A percentile compares a stretch with the other conserved stretches of the same genome.
These are phyloP conservation scores for Incurvaria masculella DNA, from an alignment of 2,888 invertebrate genomes.

Conservation along the genomic window DNA sequence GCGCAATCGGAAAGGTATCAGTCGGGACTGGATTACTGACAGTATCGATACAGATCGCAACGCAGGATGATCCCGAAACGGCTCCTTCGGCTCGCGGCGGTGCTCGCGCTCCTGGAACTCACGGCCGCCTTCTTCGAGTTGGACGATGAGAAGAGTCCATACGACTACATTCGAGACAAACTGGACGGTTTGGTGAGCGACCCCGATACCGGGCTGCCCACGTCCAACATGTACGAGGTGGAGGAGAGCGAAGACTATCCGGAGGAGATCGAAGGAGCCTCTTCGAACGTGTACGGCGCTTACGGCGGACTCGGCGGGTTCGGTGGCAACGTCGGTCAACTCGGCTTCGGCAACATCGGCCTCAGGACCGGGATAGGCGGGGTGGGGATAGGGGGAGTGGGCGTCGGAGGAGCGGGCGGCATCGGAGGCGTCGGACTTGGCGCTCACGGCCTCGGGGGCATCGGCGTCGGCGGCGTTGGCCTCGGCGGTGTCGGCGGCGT, in stretches of 20 bases:
- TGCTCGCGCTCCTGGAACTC: conserved; percentile 27
- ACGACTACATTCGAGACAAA: conserved; percentile 43
- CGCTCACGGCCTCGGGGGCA: conserved; percentile 13
- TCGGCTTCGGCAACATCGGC: conserved; percentile 14
- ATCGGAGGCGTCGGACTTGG: neutral
- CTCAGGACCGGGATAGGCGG: conserved; percentile 25
- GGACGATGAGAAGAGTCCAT: conserved; percentile 41
- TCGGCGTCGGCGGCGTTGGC: conserved; percentile 7
- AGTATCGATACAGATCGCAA: neutral
- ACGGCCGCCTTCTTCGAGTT: conserved; percentile 31
- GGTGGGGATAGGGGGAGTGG: conserved; percentile 16
- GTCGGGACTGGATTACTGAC: conserved; percentile 23
- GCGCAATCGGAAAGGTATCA: conserved; percentile 42
- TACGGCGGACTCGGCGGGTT: conserved; percentile 29
- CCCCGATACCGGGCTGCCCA: conserved; percentile 32
- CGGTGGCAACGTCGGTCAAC: conserved; percentile 23
- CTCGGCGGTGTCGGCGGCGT: conserved; percentile 16
- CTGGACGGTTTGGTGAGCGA: conserved; percentile 36
- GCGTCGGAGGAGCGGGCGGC: conserved; percentile 17
- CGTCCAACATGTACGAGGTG: conserved; percentile 54
- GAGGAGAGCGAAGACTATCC: conserved; percentile 60
- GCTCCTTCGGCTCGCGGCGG: conserved; percentile 20
- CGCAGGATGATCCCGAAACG: conserved; percentile 28
- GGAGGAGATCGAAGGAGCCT: conserved; percentile 39
- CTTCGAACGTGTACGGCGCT: conserved; percentile 28